Conservation (phyloP, 2,113 vertebrate genomes). For the Conger conger region DNA sequence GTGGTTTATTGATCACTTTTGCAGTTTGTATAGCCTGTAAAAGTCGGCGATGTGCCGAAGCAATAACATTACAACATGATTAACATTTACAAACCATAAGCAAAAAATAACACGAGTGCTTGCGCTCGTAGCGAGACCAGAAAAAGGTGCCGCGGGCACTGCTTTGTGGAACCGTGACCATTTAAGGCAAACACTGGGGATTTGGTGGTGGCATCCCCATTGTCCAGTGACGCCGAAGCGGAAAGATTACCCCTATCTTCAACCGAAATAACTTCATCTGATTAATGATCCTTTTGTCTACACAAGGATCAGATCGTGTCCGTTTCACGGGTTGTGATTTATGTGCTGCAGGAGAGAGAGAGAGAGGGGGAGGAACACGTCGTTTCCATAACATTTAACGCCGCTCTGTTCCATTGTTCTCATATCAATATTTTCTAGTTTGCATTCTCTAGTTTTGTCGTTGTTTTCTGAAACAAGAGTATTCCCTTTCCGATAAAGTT, state of each 20-base stretch:
- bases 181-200: conserved; percentile 24
- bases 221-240: conserved; percentile 46
- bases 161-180: conserved; percentile 43
- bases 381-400: conserved; percentile 62
- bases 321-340: conserved; percentile 55
- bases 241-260: conserved; percentile 42
- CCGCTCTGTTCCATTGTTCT: conserved; percentile 70
- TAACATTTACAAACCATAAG: not conserved
- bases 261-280: conserved; percentile 59
- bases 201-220: conserved; percentile 39
- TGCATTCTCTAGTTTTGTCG: conserved; percentile 18
- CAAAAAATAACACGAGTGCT: not conserved
- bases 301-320: conserved; percentile 41
- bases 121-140: not conserved
- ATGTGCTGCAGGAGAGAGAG: conserved; percentile 51
- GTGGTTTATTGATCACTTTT: not conserved
- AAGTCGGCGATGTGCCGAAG: not conserved
- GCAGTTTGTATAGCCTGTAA: not conserved
- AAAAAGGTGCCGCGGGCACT: conserved; percentile 16
- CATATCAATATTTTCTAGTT: conserved; percentile 49
- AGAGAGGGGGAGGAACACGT: conserved; percentile 48
- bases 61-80: not conserved
- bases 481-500: conserved; percentile 37
- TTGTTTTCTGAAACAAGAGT: conserved; percentile 53
- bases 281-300: conserved; percentile 51